Evolutionary conservation across 2,797 vertebrate genomes (phyloP), one percentile per base, ranked within the genome.

Genomic region (Sebastes oblongus): DNA sequence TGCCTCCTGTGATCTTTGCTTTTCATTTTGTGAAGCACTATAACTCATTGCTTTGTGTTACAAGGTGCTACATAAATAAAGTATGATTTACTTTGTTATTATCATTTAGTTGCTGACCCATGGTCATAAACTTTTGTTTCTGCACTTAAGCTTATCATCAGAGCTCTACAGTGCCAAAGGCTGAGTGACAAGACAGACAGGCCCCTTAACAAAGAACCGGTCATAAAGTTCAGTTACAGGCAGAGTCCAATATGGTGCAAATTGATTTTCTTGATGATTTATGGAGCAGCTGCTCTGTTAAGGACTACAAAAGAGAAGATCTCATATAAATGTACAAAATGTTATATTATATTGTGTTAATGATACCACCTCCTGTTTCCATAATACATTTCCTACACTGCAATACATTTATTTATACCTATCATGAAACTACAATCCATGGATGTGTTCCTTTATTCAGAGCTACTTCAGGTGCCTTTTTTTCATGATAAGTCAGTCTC

Each of bases 231-330:
- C 27, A 59, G 59, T 39, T 25, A 65, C 14, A 39, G 46, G 22
- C 59, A 52, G 32, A 77, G 59, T 72, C 54, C 73, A 65, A 78
- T 52, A 75, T n/a, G 13, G 14, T 42, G 34, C 8, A 18, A 58
- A 82, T 56, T 58, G 62, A 77, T 79, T 78, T 65, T 77, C 30
- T 24, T 54, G 3, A 32, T 34, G 74, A 75, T 71, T 64, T 62
- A 78, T 80, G 29, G 13, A 52, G 34, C 46, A 69, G 77, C 77
- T 77, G 46, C 65, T 83, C 52, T 11, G 2, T 39, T 25, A 55
- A 14, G 5, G 12, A 75, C 1, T 16, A 16, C 34, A 25, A 39
- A 8, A 71, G 27, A 59, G n/a, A 54, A 34, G 36, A 34, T 66
- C 3, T 52, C 16, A 39, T 34, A 36, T 9, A 36, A 22, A 62